phyloP scores from a whole-genome alignment of 2,797 vertebrate genomes.

The Tauraco hartlaubi region DNA sequence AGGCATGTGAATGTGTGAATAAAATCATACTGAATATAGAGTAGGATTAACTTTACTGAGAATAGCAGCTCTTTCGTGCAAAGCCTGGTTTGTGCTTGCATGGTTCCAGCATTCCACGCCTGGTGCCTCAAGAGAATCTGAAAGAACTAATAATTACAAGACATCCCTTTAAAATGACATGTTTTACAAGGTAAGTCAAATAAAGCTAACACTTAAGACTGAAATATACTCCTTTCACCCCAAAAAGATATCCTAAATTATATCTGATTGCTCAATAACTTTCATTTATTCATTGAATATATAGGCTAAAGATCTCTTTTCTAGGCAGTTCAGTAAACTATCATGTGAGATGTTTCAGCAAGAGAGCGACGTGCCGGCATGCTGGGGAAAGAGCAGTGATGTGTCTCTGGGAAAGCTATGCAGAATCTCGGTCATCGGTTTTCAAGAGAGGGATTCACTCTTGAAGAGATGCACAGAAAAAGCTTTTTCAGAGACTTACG shows the following conservation, averaged over 20 bases:
- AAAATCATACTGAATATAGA: conserved; percentile 26
- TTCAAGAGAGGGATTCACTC: background rate
- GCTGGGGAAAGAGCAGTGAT: background rate
- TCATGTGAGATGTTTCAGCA: background rate
- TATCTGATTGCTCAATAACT: background rate
- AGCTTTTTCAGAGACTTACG: background rate
- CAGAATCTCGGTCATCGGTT: background rate
- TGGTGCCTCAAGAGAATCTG: background rate
- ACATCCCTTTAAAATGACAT: background rate
- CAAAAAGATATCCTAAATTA: background rate
- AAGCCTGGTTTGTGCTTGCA: background rate
- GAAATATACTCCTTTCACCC: background rate
- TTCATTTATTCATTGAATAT: background rate
- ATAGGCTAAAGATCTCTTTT: background rate
- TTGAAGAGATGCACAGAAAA: background rate
- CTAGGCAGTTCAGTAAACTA: background rate
- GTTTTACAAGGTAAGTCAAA: background rate
- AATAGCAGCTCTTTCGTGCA: conserved; percentile 19
- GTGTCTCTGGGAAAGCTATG: background rate
- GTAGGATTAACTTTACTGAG: conserved; percentile 14
- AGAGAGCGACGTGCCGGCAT: background rate
- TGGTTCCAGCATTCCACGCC: background rate
- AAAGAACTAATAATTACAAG: background rate
- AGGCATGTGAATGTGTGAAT: conserved; percentile 23
- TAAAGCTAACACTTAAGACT: background rate